Conservation (phyloP, 2,888 invertebrate species). For the Harpalus rufipes region DNA sequence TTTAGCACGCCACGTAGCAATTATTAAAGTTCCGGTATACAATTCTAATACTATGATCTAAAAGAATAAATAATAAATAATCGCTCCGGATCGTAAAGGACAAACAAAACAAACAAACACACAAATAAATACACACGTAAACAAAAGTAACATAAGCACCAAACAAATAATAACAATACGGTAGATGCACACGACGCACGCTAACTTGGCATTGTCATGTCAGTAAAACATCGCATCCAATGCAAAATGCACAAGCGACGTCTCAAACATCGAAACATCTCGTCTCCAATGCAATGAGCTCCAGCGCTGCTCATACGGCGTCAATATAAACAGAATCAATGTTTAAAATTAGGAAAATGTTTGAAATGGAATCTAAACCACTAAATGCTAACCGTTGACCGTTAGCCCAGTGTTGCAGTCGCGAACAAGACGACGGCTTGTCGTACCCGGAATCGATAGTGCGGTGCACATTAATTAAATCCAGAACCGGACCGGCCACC, state of each 20-base stretch:
- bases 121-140: slow-evolving; percentile 28
- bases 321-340: slow-evolving; percentile 8
- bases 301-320: not conserved
- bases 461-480: slow-evolving; percentile 60
- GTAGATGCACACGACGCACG: not conserved
- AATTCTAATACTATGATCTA: slow-evolving; percentile 54
- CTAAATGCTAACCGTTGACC: not conserved
- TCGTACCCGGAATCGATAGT: slow-evolving; percentile 56
- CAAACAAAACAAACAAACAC: slow-evolving; percentile 21
- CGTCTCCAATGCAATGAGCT: too few relatives aligned
- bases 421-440: slow-evolving; percentile 52
- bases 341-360: slow-evolving; percentile 39
- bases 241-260: not conserved
- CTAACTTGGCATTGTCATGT: slow-evolving; percentile 15
- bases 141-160: slow-evolving; percentile 32
- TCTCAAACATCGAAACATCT: too few relatives aligned
- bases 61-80: slow-evolving; percentile 53
- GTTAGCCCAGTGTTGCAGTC: slow-evolving; percentile 12
- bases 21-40: slow-evolving; percentile 57
- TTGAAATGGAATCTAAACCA: too few relatives aligned
- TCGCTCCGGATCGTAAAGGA: slow-evolving; percentile 30
- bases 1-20: slow-evolving; percentile 62
- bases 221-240: slow-evolving; percentile 31
- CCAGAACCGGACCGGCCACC: slow-evolving; percentile 51
- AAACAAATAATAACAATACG: not conserved